phyloP scores from a whole-genome alignment of 64 coral and sea anemone species.

The Actinia tenebrosa region DNA sequence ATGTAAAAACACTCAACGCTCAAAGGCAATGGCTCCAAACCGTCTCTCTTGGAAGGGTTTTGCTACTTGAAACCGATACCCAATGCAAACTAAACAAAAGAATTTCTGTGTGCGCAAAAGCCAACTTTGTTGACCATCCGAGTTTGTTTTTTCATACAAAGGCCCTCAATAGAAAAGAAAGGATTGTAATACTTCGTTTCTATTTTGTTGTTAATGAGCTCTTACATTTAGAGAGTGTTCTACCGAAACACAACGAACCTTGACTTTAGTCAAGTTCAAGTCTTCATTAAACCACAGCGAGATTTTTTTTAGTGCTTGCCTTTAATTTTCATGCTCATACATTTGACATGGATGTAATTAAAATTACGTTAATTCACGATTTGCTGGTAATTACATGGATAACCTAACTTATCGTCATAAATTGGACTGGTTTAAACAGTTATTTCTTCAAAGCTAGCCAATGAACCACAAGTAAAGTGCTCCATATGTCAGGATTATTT shows the following conservation, averaged over 20 bases:
- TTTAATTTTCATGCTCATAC: constrained; percentile 20
- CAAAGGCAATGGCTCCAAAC: background rate
- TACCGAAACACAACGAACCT: background rate
- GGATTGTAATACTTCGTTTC: background rate
- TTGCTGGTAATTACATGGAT: constrained; percentile 18
- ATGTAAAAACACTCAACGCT: constrained; percentile 2
- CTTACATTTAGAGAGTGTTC: background rate
- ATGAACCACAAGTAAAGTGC: background rate
- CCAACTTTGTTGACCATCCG: constrained; percentile 5
- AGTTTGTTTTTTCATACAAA: constrained; percentile 23
- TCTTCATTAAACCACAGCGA: background rate
- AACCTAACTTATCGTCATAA: constrained; percentile 11
- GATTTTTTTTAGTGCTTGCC: background rate
- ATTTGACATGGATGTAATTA: constrained; percentile 14
- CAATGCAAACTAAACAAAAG: background rate
- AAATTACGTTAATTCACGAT: constrained; percentile 19
- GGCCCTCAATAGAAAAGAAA: constrained; percentile 15
- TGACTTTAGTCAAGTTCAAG: background rate
- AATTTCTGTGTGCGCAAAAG: background rate
- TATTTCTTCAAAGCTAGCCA: background rate
- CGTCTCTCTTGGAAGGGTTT: background rate
- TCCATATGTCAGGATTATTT: background rate
- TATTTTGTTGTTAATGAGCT: background rate
- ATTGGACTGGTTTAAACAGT: background rate
- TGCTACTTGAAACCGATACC: constrained; percentile 13